These are phyloP conservation scores for Sabatieria punctata DNA, from an alignment of 2,888 invertebrate genomes.

Conservation along the genomic window DNA sequence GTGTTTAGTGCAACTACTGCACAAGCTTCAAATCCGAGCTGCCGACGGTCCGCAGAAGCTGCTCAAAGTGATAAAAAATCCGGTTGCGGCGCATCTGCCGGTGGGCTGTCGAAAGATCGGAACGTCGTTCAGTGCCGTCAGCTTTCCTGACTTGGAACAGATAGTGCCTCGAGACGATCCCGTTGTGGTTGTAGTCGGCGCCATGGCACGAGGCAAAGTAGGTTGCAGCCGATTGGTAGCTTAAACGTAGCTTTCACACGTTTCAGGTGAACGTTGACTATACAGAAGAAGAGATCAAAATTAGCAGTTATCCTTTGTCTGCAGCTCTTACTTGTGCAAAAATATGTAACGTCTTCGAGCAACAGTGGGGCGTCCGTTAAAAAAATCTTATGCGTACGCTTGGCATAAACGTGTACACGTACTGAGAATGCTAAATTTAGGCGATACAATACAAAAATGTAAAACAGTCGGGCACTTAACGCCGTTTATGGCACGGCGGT, in stretches of 20 bases:
- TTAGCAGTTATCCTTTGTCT: conserved; percentile 88
- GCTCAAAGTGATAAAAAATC: conserved; percentile 81
- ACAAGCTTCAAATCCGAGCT: conserved; percentile 79
- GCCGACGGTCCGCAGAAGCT: conserved; percentile 71
- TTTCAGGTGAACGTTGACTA: conserved; percentile 55
- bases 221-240: conserved; percentile 28
- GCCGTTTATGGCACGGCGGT: no score
- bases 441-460: no score
- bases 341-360: conserved; percentile 81
- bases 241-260: conserved; percentile 11
- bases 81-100: conserved; percentile 78
- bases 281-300: conserved; percentile 69
- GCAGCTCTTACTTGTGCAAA: conserved; percentile 91
- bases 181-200: conserved; percentile 74
- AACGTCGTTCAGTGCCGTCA: conserved; percentile 71
- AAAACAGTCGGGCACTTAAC: no score
- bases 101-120: conserved; percentile 74
- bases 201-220: conserved; percentile 91
- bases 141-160: conserved; percentile 1
- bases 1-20: conserved; percentile 76
- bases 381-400: no score
- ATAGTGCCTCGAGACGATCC: conserved; percentile 42
- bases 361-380: conserved; percentile 49
- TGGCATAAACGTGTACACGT: no score
- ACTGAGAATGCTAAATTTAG: no score